Conservation (phyloP, 1,140 invertebrate species). For the Heliconius nattereri region DNA sequence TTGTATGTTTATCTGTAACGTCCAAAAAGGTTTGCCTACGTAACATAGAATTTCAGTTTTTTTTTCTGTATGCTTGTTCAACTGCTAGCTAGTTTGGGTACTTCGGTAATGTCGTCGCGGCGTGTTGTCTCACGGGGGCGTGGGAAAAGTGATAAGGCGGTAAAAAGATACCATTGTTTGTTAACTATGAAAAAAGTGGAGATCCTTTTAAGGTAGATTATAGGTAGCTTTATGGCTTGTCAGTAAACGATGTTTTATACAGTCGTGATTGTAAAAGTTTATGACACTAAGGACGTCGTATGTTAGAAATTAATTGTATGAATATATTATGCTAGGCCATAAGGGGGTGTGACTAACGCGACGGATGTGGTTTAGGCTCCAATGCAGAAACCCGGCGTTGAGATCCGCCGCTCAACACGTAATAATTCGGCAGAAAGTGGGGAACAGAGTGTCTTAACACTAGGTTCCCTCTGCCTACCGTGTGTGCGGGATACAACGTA, state of each 20-base stretch:
- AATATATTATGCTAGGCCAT: background rate
- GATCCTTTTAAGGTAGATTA: slow-evolving; percentile 8
- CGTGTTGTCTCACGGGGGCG: slow-evolving; percentile 49
- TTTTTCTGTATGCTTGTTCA: background rate
- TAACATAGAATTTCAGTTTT: background rate
- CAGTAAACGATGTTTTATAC: background rate
- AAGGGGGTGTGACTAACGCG: no score
- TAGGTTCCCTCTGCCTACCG: no score
- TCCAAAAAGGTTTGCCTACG: background rate
- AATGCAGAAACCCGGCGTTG: no score
- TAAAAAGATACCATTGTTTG: slow-evolving; percentile 23
- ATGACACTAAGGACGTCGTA: background rate
- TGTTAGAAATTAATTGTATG: background rate
- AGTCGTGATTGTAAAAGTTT: background rate
- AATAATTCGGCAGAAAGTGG: no score
- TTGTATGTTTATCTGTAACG: slow-evolving; percentile 7
- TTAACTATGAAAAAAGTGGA: background rate
- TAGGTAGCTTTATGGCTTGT: background rate
- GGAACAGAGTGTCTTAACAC: no score
- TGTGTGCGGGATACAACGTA: no score
- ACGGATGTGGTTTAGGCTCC: no score
- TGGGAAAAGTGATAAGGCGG: slow-evolving; percentile 49
- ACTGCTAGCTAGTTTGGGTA: slow-evolving; percentile 1
- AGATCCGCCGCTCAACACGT: no score
- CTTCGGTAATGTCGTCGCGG: slow-evolving; percentile 17